Base-by-base conservation (phyloP, 2,113 vertebrate genomes). In the Peromyscus maniculatus region DNA sequence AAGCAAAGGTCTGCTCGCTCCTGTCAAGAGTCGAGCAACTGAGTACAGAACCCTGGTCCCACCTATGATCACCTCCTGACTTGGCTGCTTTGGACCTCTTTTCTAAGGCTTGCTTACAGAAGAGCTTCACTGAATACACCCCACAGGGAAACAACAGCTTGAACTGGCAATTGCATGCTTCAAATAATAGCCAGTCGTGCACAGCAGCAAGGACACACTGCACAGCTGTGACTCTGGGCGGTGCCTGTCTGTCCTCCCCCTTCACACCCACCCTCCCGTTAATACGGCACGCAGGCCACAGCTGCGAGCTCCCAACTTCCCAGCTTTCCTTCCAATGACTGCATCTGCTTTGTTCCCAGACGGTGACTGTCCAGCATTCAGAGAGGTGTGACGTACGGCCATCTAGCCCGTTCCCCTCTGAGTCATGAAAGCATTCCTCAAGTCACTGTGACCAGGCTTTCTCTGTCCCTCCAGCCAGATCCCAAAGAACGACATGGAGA, bases 101-200 rank as follows among this genome's bases (percentile, higher is more conserved):
- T 90, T 64, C 15, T 2, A 28, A 75, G 64, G 84, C 57, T 89
- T 69, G n/a, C 21, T 92, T 19, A 95, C 4, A 90, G 55, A 71
- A 39, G 83, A 78, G 57, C 9, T 10, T 93, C 92, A n/a, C 26
- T 52, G 52, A 31, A 66, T 62, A 90, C 13, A 46, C 33, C 43
- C 72, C n/a, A 55, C 1, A 21, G 62, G 62, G 57, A 64, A 24
- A 6, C 21, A 93, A 77, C 55, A 80, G 39, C 78, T 72, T 96
- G 43, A 46, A 80, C 91, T 52, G 79, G 46, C 89, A 91, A 95
- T 0, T 92, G 74, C 12, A 52, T 49, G n/a, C 64, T 95, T 92
- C 88, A 95, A 93, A 90, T 28, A 87, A 43, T 21, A 87, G 11
- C 26, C 82, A 64, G 26, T 84, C 33, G 52, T n/a, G 4, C 46